A percentile compares a stretch with the other conserved stretches of the same genome.
phyloP scores from a whole-genome alignment of 2,797 vertebrate genomes.

The Malurus leucopterus region DNA sequence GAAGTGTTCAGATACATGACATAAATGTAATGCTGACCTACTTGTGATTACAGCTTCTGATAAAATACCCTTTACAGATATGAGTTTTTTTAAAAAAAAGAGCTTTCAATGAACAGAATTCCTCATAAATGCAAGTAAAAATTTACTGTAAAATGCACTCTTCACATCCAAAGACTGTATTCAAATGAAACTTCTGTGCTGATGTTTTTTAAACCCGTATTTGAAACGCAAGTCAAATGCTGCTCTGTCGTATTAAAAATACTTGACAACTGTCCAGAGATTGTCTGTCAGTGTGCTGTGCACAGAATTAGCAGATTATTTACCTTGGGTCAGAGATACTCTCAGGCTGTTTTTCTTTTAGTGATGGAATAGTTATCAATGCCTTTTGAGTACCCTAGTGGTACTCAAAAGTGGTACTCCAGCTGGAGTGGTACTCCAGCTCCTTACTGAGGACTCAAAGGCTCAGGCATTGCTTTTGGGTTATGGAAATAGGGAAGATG shows the following conservation, averaged over 20 bases:
- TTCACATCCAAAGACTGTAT: neutral
- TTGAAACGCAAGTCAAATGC: neutral
- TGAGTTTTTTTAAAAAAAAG: neutral
- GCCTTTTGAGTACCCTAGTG: fast-evolving
- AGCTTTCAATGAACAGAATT: neutral
- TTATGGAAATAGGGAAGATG: neutral
- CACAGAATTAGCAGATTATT: neutral
- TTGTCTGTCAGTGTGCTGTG: neutral
- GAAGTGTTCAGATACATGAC: neutral
- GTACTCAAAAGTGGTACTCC: too few relatives aligned
- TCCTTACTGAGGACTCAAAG: neutral
- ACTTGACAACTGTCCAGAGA: neutral
- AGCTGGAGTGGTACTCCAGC: too few relatives aligned
- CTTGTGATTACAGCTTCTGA: neutral
- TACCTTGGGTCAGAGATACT: neutral
- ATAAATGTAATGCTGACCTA: neutral
- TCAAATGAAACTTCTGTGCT: neutral
- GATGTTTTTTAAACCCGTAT: neutral
- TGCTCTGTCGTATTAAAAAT: neutral
- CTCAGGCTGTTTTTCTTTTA: neutral
- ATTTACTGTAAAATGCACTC: neutral
- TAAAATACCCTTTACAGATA: neutral
- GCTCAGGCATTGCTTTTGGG: neutral
- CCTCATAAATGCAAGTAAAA: neutral
- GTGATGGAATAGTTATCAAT: neutral